Evolutionary conservation across 2,797 vertebrate species (phyloP), one percentile per base, ranked within the genome.

Genomic region (Chanos chanos): DNA sequence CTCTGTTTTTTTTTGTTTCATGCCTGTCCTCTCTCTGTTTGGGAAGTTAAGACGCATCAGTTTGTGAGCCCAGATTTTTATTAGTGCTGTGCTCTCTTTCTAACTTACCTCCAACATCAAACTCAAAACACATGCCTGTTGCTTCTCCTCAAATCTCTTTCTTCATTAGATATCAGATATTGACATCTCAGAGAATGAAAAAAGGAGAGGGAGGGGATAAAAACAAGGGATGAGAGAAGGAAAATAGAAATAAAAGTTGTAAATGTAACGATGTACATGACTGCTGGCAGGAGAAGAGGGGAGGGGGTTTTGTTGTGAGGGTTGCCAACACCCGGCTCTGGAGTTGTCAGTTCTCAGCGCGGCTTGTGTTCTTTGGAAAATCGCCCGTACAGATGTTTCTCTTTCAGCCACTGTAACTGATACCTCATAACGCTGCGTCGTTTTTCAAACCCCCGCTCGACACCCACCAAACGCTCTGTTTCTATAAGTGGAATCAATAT

Each of bases 351-450:
- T 50, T 79, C 76, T 78, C 78, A 73, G 80, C 81, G 55, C 70
- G 81, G 76, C 80, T 84, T 86, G 85, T 88, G 77, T 86, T 80
- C 74, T 81, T 86, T 86, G 88, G 88, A 89, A 78, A 58, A 43
- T 56, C 73, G 73, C 87, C 84, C 78, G 76, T 83, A 86, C 90
- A 91, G 87, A 90, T 91, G 88, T 90, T 91, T 87, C 85, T 86
- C 77, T 87, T 85, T 85, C 78, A 87, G 86, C 79, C 85, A 80
- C 83, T 86, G 86, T 83, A 87, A 89, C 80, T 67, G 86, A 90
- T 88, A 86, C 81, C 83, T 83, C 81, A 58, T 72, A 78, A 85
- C 71, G 60, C 77, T 75, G 83, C 83, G 79, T 82, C 76, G 72
- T 82, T 89, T 88, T 88, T 87, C 84, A 81, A 74, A 71, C 45